Percentiles rank a stretch among this genome's conserved stretches.
phyloP scores from a whole-genome alignment of 2,888 invertebrate species.

The Spatulosminthurus flaviceps region DNA sequence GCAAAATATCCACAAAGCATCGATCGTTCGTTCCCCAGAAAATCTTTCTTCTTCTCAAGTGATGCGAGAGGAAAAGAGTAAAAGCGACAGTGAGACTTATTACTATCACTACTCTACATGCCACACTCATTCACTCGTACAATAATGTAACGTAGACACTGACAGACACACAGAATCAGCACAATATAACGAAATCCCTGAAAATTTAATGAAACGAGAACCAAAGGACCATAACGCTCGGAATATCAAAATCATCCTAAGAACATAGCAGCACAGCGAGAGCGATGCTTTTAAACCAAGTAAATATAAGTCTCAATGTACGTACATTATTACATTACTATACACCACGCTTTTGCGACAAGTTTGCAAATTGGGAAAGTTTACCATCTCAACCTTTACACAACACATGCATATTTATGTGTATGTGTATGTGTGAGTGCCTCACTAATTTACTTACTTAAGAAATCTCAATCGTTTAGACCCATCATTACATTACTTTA shows the following conservation, averaged over 20 bases:
- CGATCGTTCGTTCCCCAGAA: conserved; percentile 1
- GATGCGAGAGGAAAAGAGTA: too few species aligned
- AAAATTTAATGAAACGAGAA: conserved; percentile 6
- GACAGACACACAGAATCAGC: background rate
- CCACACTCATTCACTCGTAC: too few species aligned
- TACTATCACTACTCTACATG: too few species aligned
- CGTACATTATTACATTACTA: background rate
- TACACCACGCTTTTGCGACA: background rate
- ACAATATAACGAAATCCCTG: background rate
- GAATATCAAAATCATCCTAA: background rate
- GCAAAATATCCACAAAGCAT: background rate
- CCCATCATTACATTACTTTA: background rate
- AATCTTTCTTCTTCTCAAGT: background rate
- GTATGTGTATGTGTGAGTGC: background rate
- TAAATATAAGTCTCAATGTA: too few species aligned
- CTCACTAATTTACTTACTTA: conserved; percentile 18
- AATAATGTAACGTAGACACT: too few species aligned
- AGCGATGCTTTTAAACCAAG: too few species aligned
- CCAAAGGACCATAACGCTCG: conserved; percentile 6
- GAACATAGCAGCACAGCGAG: too few species aligned
- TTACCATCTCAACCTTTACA: background rate
- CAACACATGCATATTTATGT: background rate
- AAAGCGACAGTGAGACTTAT: too few species aligned
- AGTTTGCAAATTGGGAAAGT: conserved; percentile 8
- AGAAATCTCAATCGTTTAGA: conserved; percentile 9